These are phyloP conservation scores for Sebastes vulpes DNA, from an alignment of 2,797 vertebrate genomes.

Conservation along the genomic window DNA sequence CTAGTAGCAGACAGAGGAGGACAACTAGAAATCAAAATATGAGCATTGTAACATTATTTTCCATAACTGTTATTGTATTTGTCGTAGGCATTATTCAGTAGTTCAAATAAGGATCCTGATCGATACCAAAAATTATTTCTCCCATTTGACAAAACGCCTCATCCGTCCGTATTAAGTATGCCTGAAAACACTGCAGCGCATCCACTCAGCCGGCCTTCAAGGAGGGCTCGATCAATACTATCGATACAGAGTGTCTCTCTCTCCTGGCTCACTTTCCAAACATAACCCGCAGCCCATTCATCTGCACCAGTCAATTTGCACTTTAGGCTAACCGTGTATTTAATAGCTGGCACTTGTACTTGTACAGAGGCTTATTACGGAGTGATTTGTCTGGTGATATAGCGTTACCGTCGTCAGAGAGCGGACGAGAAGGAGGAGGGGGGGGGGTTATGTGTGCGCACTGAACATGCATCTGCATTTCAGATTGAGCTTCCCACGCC, in stretches of 20 bases:
- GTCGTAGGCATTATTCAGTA: slow-evolving; percentile 1
- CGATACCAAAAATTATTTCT: slow-evolving; percentile 54
- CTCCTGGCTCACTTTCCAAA: slow-evolving; percentile 84
- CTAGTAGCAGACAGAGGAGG: neutral
- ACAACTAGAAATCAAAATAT: neutral
- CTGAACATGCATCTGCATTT: slow-evolving; percentile 45
- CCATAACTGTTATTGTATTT: neutral
- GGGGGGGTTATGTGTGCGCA: neutral
- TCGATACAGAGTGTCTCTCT: slow-evolving; percentile 69
- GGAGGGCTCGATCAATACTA: slow-evolving; percentile 87
- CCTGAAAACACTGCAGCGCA: slow-evolving; percentile 63
- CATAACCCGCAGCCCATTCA: slow-evolving; percentile 85
- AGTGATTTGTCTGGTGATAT: slow-evolving; percentile 91
- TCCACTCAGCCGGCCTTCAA: slow-evolving; percentile 65
- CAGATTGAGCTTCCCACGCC: slow-evolving; percentile 45
- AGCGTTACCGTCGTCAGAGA: slow-evolving; percentile 46
- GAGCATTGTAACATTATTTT: neutral
- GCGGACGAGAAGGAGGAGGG: neutral
- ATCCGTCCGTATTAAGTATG: slow-evolving; percentile 48
- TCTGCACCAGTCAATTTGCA: slow-evolving; percentile 90
- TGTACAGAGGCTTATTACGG: slow-evolving; percentile 86
- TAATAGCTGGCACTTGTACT: slow-evolving; percentile 88
- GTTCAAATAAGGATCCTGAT: slow-evolving; percentile 40
- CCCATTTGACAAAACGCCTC: slow-evolving; percentile 53
- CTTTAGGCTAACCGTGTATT: slow-evolving; percentile 84